Base-by-base conservation (phyloP, 2,888 invertebrate species). In the Acrobasis repandana region DNA sequence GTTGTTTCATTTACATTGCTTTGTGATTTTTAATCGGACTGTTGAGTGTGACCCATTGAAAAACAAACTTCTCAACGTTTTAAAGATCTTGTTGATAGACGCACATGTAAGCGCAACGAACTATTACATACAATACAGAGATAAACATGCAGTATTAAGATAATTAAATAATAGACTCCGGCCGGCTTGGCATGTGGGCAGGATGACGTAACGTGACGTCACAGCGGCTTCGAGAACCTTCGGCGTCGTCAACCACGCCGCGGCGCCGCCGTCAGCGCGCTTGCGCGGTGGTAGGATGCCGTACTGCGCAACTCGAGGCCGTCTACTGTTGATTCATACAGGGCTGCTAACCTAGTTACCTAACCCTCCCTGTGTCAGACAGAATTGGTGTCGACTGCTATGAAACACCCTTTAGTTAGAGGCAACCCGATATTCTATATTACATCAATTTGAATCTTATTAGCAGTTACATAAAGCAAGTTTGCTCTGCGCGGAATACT, bases 171-270 rank as follows among this genome's bases (percentile, higher is more conserved):
- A 56, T 63, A 66, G 62, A 70, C 51, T 64, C 47, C 60, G 38
- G 65, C 59, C 64, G 65, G 70, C 62, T 65, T 62, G 67, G 62
- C 63, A 63, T 67, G 69, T 71, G 66, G 70, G 67, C 63, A 58
- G 20, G 52, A 66, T 83, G 82, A 83, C 77, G 85, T 80, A 74
- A 78, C 59, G 57, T 81, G 78, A 82, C 80, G 83, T 82, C 80
- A 78, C 66, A 61, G 62, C 60, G 63, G 70, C 67, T 75, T 77
- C 75, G 76, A 79, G 83, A 86, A 82, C 76, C 70, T 85, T 84
- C 83, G 72, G 63, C 72, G 69, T 70, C 75, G 77, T 76, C 79
- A 73, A 71, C 36, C 36, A n/a, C 33, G 43, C 43, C 43, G 43
- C 43, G 43, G n/a, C 43, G 70, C 64, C 61, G 60, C 69, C 15